Base-by-base conservation (phyloP, 2,888 invertebrate genomes). In the Troides helena region DNA sequence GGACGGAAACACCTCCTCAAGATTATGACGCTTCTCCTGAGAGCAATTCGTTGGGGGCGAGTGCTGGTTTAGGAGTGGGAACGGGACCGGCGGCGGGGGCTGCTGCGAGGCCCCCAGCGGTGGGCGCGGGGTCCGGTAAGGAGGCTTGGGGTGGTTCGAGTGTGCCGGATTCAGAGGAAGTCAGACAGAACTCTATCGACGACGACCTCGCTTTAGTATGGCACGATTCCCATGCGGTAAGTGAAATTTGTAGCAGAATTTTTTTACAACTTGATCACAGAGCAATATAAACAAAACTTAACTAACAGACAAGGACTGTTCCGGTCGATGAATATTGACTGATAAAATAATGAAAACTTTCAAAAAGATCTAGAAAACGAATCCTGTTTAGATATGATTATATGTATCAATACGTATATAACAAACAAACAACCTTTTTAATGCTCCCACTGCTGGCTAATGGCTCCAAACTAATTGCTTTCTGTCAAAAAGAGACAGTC, bases 1-100 rank as follows among this genome's bases (percentile, higher is more conserved):
- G 97, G 59, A 97, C 97, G 1, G 95, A 94, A 74, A 88, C 89
- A 1, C 94, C 95, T 1, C 90, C 94, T 12, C 94, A 95, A 79
- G 93, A 94, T 64, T 89, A 86, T 60, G 90, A 96, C 82, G 96
- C 96, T 50, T 96, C 96, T 3, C 94, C 93, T 6, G 87, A 88
- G 63, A 85, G 80, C 36, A 93, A 94, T 74, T 86, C 93, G 21
- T 85, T 94, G 76, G 90, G 88, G 53, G 81, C 85, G 25, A 89
- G 87, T 12, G 57, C 67, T 8, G 67, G 25, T 10, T 23, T 21
- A 43, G 70, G 70, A 7, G 59, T 62, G 8, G 72, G 72, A 23
- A 85, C 85, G 84, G 81, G 75, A 50, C 75, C 75, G 61, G 68
- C 18, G 53, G 23, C 30, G 36, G 36, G 12, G 72, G 74, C 43